Evolutionary conservation across 2,797 vertebrate genomes (phyloP), one percentile per base, ranked within the genome.

Genomic region (Acanthurus leucopareius): DNA sequence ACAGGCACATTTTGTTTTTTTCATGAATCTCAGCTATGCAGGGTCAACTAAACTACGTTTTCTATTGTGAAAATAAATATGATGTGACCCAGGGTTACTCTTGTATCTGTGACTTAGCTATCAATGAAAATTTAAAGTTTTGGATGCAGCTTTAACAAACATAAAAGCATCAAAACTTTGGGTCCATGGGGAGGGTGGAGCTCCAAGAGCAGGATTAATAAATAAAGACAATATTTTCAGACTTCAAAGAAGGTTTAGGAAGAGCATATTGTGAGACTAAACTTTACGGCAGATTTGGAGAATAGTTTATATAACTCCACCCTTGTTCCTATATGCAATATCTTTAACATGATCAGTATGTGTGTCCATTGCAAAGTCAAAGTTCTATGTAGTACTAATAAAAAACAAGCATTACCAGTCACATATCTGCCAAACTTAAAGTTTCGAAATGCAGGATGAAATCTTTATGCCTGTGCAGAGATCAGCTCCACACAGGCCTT

Each of bases 211-310:
- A 16, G 35, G 45, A 53, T 56, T 47, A 70, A 77, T 88, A 82
- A 83, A 86, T 84, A 77, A 73, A 42, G 7, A 16, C 63, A 76
- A 73, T 61, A 65, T 73, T 71, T 73, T 47, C 52, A 20, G 68
- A 73, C 44, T 75, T 70, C 54, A 72, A 77, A 77, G 73, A 52
- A 62, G 73, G 84, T 83, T 79, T 80, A 80, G 79, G 67, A 68
- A 28, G 61, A 68, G 16, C 44, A 10, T 16, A 63, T 44, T 64
- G 62, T 72, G 42, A 66, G 74, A 75, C 80, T 48, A 57, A 48
- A 78, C 67, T 83, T 68, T 74, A 68, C 59, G 35, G 61, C 48
- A 57, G 59, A 40, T 64, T 73, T 56, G 48, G 65, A 79, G 4
- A 69, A 57, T 45, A 87, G 45, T 74, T 60, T 22, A 7, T 25